Percentiles rank a stretch among this genome's conserved stretches.
These are phyloP conservation scores for Caiman crocodilus DNA, from an alignment of 2,797 vertebrate species.

Conservation along the genomic window DNA sequence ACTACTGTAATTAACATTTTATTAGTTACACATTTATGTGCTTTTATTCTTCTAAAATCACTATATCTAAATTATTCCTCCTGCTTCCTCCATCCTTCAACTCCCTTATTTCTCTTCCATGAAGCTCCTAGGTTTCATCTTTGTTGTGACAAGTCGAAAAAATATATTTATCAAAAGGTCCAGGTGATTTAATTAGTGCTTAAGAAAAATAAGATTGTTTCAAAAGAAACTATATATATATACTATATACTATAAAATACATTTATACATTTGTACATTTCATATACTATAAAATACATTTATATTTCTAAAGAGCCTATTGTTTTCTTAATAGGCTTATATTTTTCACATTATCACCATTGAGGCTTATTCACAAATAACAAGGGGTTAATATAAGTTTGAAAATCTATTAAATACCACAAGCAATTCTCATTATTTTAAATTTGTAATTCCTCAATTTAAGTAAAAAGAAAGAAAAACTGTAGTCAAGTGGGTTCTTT, in stretches of 20 bases:
- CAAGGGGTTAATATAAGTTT: background rate
- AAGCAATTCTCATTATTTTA: background rate
- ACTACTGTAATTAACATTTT: background rate
- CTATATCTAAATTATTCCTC: background rate
- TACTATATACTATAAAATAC: background rate
- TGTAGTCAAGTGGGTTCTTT: background rate
- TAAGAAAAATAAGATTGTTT: background rate
- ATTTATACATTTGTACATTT: no score
- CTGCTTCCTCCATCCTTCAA: background rate
- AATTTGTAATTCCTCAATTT: background rate
- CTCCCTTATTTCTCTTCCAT: background rate
- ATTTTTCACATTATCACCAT: background rate
- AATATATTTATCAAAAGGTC: background rate
- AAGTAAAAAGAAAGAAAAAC: background rate
- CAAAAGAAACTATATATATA: background rate
- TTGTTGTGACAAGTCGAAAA: background rate
- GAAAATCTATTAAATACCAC: background rate
- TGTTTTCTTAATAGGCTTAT: background rate
- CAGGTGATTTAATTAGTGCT: background rate
- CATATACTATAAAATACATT: background rate
- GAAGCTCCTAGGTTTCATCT: background rate
- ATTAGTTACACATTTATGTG: background rate
- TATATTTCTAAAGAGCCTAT: background rate
- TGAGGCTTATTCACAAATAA: background rate
- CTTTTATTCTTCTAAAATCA: background rate